These are phyloP conservation scores for Phragmatobia fuliginosa DNA, from an alignment of 2,888 invertebrate genomes.

Conservation along the genomic window DNA sequence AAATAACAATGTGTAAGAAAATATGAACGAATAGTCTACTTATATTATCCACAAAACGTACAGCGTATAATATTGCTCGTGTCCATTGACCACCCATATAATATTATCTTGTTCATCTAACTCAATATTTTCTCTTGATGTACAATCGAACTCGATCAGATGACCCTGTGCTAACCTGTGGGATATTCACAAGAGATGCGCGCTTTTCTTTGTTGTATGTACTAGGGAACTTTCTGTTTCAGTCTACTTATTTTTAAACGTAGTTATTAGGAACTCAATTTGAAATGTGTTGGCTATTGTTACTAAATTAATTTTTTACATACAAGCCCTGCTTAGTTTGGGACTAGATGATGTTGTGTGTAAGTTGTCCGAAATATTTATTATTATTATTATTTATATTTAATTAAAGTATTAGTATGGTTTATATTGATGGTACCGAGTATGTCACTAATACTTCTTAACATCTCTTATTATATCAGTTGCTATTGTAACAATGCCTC, in stretches of 20 bases:
- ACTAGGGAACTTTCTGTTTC: slow-evolving; percentile 50
- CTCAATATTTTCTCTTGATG: slow-evolving; percentile 78
- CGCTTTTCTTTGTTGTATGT: slow-evolving; percentile 49
- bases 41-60: slow-evolving; percentile 26
- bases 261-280: neutral
- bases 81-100: slow-evolving; percentile 51
- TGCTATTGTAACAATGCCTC: slow-evolving; percentile 52
- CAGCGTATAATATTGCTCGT: slow-evolving; percentile 46
- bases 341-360: no score
- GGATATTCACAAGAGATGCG: slow-evolving; percentile 63
- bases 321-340: no score
- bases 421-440: slow-evolving; percentile 62
- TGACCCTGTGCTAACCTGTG: slow-evolving; percentile 71
- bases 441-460: slow-evolving; percentile 65
- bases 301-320: slow-evolving; percentile 42
- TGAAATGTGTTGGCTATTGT: slow-evolving; percentile 14
- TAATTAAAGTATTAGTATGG: slow-evolving; percentile 47
- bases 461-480: slow-evolving; percentile 57
- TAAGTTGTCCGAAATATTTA: no score
- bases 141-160: slow-evolving; percentile 74
- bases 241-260: slow-evolving; percentile 6
- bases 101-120: slow-evolving; percentile 70
- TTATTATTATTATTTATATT: no score
- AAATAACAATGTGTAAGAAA: slow-evolving; percentile 13
- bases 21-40: slow-evolving; percentile 32